A percentile compares a stretch with the other conserved stretches of the same genome.
Evolutionary conservation across 2,888 invertebrate species (phyloP).

Genomic region (Eustalomyia histrio): DNA sequence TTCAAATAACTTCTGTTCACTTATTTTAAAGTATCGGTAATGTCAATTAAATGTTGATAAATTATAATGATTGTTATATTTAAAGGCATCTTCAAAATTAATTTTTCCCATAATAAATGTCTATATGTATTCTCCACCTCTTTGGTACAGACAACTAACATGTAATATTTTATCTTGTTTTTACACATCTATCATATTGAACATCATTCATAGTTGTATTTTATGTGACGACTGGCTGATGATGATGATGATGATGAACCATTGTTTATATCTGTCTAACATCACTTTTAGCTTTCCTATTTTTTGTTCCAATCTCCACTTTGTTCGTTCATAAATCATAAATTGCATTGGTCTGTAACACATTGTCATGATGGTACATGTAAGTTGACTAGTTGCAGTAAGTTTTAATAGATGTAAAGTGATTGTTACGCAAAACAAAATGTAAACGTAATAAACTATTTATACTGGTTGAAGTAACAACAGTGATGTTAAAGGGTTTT

Average conservation of each 20-base stretch:
- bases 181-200: conserved; percentile 59
- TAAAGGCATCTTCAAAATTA: too few relatives aligned
- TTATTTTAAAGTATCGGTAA: too few relatives aligned
- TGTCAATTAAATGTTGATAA: too few relatives aligned
- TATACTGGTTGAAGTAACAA: neutral
- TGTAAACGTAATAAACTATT: neutral
- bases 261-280: conserved; percentile 44
- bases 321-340: conserved; percentile 51
- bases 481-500: neutral
- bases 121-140: neutral
- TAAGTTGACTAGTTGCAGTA: conserved; percentile 32
- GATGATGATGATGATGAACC: conserved; percentile 38
- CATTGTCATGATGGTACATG: conserved; percentile 60
- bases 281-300: conserved; percentile 29
- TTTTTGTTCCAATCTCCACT: neutral
- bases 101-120: too few relatives aligned
- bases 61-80: too few relatives aligned
- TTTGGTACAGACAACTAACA: conserved; percentile 6
- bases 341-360: conserved; percentile 62
- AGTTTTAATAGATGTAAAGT: conserved; percentile 50
- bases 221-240: conserved; percentile 40
- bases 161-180: conserved; percentile 50
- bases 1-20: too few relatives aligned
- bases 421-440: conserved; percentile 13
- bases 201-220: conserved; percentile 45